Percentiles rank a stretch among this genome's conserved stretches.
phyloP scores from a whole-genome alignment of 2,797 vertebrate species.

The Galago senegalensis region DNA sequence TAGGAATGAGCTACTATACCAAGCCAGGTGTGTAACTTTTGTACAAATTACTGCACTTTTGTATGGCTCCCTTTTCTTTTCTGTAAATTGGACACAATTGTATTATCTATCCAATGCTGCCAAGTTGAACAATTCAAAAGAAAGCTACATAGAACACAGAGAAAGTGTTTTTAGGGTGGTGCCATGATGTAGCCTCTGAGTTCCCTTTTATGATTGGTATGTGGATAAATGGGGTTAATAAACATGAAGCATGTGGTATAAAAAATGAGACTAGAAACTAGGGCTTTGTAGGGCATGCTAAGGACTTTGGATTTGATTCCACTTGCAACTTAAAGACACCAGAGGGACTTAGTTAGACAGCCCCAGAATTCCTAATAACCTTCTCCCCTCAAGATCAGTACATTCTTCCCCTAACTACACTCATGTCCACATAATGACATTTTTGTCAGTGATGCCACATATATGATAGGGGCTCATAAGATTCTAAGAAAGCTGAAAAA shows the following conservation, averaged over 20 bases:
- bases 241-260: rapidly evolving
- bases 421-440: background rate
- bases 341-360: background rate
- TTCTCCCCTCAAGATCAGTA: background rate
- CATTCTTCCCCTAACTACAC: background rate
- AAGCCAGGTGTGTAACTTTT: no score
- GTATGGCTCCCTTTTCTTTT: background rate
- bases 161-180: background rate
- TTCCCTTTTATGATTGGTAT: background rate
- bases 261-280: background rate
- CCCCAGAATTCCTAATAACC: background rate
- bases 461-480: background rate
- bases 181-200: background rate
- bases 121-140: background rate
- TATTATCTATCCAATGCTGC: background rate
- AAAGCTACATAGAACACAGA: background rate
- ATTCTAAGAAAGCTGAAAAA: background rate
- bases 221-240: background rate
- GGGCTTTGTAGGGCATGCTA: background rate
- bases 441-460: background rate
- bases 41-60: background rate
- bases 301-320: background rate
- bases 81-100: background rate
- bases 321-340: background rate
- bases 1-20: no score